Evolutionary conservation across 2,888 invertebrate species (phyloP), one percentile per base, ranked within the genome.

Genomic region (Megastigmus dorsalis): DNA sequence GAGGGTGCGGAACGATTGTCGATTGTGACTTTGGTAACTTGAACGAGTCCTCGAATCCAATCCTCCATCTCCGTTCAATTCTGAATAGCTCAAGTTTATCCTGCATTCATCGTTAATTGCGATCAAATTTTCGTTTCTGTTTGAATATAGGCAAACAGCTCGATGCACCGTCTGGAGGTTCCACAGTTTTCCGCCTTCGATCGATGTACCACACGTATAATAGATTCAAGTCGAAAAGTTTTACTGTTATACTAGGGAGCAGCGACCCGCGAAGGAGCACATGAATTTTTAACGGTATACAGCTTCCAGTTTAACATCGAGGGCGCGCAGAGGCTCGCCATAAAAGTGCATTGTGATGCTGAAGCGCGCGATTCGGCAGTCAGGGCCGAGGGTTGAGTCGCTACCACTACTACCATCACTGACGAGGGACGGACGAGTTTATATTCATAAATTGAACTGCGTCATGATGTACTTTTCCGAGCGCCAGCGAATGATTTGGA

Each of bases 281-380:
- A 69, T 69, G 52, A 69, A 69, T 69, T 69, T 60, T 69, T 43
- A 69, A 69, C 52, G 60, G 60, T 50, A 57, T 30, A 6, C 45
- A 20, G 38, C 15, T 18, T 43, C 2, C 26, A 9, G 15, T 48
- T 33, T 23, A n/a, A 33, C 33, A 33, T 30, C n/a, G 43, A 0
- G 18, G 7, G 33, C 7, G 18, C n/a, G 33, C 36, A 23, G 33
- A 1, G 15, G 15, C 20, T 30, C 20, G 62, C 30, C 43, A 33
- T 70, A 65, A 71, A 71, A 71, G 38, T 48, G 63, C 48, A 71
- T 63, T 57, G 55, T 63, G 48, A 71, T 68, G 26, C 55, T 15
- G 45, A 6, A 9, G 6, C 13, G 4, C 18, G 10, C 3, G 41
- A 5, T 10, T 45, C 60, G 43, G 18, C 7, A n/a, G n/a, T n/a